Evolutionary conservation across 2,797 vertebrate genomes (phyloP).

Genomic region (Smutsia temminckii): DNA sequence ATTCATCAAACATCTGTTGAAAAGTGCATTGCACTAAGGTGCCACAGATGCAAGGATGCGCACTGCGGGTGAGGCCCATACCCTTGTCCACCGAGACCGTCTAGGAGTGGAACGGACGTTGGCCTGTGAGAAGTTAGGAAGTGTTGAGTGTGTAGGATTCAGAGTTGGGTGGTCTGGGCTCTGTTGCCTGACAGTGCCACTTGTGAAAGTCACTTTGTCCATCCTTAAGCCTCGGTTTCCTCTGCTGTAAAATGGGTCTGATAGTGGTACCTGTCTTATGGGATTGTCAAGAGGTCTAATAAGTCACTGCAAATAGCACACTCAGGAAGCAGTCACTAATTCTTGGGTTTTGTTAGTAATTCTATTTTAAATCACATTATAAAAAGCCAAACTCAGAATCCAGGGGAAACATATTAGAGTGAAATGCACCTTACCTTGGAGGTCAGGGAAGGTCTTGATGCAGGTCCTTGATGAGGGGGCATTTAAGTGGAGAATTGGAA

Average conservation of each 20-base stretch:
- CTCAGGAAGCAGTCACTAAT: not conserved
- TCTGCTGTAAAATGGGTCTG: not conserved
- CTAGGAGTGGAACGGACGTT: not conserved
- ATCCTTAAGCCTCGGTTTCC: not conserved
- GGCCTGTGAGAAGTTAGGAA: not conserved
- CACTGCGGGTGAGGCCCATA: not conserved
- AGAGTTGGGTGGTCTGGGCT: not conserved
- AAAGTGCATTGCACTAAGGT: not conserved
- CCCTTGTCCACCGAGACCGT: not conserved
- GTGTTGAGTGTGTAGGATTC: not conserved
- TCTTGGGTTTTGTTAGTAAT: not conserved
- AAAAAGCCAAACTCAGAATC: not conserved
- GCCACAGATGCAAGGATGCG: not conserved
- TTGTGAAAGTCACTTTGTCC: not conserved
- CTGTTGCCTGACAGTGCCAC: not conserved
- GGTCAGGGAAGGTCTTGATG: not conserved
- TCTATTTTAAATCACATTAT: not conserved
- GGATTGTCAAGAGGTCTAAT: not conserved
- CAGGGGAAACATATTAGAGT: not conserved
- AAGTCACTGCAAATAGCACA: not conserved
- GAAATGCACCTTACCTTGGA: not conserved
- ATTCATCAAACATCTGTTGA: not conserved
- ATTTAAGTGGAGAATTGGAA: too few relatives aligned
- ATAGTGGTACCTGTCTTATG: not conserved
- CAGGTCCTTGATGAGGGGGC: accelerated